Evolutionary conservation across 2,888 invertebrate genomes (phyloP).

Genomic region (Habrosyne pyritoides): DNA sequence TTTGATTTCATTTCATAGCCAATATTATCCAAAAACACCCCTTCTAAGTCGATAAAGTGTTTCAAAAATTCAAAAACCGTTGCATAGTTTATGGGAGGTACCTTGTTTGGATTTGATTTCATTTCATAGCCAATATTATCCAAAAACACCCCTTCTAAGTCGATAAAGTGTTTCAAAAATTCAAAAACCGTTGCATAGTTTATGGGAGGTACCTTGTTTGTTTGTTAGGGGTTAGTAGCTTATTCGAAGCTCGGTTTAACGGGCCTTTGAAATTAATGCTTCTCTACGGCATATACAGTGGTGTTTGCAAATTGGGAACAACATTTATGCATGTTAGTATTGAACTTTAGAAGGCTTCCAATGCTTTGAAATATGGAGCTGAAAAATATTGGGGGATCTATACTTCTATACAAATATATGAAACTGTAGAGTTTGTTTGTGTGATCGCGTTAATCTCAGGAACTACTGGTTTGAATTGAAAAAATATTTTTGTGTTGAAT

Average conservation of each 20-base stretch:
- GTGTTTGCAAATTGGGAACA: not conserved
- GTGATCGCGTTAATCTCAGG: no score
- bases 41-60: not conserved
- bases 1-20: no score
- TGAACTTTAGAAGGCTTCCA: not conserved
- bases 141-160: not conserved
- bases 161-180: not conserved
- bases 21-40: no score
- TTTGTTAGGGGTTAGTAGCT: not conserved
- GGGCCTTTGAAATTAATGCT: constrained; percentile 7
- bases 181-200: constrained; percentile 2
- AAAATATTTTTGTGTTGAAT: no score
- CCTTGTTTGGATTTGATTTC: no score
- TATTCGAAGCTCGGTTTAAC: not conserved
- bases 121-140: no score
- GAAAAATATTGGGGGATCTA: no score
- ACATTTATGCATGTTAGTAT: not conserved
- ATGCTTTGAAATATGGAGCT: not conserved
- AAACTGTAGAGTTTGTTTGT: no score
- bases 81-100: not conserved
- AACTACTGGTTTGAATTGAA: no score
- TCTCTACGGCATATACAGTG: not conserved
- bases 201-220: not conserved
- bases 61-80: not conserved
- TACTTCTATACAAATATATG: no score